Conservation (phyloP, 1,140 invertebrate genomes). For the Caenorhabditis latens region DNA sequence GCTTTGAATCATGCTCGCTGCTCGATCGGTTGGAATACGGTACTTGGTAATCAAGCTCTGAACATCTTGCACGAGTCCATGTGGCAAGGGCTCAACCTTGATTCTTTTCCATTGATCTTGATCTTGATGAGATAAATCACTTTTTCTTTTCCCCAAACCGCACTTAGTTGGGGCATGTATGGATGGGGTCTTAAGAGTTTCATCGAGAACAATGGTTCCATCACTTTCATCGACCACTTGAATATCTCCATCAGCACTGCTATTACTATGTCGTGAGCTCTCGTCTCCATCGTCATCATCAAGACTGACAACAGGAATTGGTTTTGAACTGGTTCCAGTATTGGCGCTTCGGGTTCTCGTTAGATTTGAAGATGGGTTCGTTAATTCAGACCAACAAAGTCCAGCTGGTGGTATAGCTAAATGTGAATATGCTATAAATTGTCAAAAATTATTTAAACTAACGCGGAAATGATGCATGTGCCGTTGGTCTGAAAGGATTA, state of each 20-base stretch:
- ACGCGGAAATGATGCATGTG: not conserved
- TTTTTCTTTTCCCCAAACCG: not conserved
- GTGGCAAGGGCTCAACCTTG: not conserved
- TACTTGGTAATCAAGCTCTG: not conserved
- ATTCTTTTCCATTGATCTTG: not conserved
- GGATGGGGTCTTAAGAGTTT: not conserved
- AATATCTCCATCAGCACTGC: not conserved
- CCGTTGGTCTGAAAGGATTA: not conserved
- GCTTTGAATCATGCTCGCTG: not conserved
- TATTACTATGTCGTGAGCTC: not conserved
- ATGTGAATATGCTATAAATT: not conserved
- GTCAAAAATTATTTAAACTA: not conserved
- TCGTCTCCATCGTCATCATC: not conserved
- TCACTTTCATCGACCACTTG: not conserved
- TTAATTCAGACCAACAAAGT: not conserved
- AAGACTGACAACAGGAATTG: not conserved
- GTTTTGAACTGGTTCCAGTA: not conserved
- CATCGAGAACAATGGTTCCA: not conserved
- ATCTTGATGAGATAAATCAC: not conserved
- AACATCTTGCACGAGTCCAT: not conserved
- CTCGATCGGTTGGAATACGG: not conserved
- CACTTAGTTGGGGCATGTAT: not conserved
- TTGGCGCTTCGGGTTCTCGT: not conserved
- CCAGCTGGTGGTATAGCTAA: conserved; percentile 9
- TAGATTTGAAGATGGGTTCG: not conserved